A percentile compares a stretch with the other conserved stretches of the same genome.
These are phyloP conservation scores for Hiodon tergisus DNA, from an alignment of 2,113 vertebrate genomes.

Conservation along the genomic window DNA sequence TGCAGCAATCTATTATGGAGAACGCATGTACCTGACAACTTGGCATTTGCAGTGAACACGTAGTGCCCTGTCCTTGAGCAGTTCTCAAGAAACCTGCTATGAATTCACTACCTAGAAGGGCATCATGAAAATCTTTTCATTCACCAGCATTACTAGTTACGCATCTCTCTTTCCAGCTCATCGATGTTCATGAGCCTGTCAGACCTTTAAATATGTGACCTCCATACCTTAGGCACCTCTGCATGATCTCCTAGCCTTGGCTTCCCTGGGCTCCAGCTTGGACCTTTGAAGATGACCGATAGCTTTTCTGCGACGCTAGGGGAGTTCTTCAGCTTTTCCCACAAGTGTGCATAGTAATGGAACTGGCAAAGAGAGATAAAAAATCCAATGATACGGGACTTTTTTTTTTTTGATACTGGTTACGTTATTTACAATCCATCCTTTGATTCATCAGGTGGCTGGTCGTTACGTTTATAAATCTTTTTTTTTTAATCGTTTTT, in stretches of 20 bases:
- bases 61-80: too few relatives aligned
- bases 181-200: too few relatives aligned
- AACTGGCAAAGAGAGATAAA: constrained; percentile 54
- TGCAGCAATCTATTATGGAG: constrained; percentile 48
- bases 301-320: constrained; percentile 72
- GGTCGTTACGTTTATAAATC: not conserved
- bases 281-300: constrained; percentile 80
- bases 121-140: too few relatives aligned
- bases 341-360: constrained; percentile 71
- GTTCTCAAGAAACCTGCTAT: too few relatives aligned
- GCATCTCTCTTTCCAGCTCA: too few relatives aligned
- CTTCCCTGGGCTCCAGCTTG: constrained; percentile 85
- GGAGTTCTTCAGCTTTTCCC: constrained; percentile 65
- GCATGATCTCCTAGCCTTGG: constrained; percentile 73
- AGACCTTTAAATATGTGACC: not conserved
- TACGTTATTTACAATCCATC: not conserved
- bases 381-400: not conserved
- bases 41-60: not conserved
- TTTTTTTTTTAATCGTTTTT: not conserved
- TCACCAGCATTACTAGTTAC: too few relatives aligned
- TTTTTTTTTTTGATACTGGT: constrained; percentile 5
- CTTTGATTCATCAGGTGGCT: not conserved
- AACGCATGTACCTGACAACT: constrained; percentile 22
- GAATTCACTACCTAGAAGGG: too few relatives aligned
- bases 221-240: constrained; percentile 70